These are phyloP conservation scores for Peromyscus eremicus DNA, from an alignment of 2,797 vertebrate species.

Conservation along the genomic window DNA sequence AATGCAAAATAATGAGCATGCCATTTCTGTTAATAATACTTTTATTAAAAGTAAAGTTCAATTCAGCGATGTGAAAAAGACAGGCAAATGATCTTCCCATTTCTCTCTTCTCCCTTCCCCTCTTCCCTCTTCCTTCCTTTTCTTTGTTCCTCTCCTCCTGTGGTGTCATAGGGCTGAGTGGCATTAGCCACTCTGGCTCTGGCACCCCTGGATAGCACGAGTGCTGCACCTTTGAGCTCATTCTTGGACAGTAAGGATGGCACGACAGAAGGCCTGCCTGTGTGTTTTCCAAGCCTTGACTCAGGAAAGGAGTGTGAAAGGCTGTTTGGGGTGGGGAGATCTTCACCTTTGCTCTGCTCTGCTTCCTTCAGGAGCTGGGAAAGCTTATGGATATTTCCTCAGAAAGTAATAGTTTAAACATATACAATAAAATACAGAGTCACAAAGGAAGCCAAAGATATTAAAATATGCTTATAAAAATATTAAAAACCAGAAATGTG, in stretches of 20 bases:
- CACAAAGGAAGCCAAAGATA: conserved; percentile 58
- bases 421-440: conserved; percentile 56
- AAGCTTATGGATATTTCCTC: conserved; percentile 7
- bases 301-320: neutral
- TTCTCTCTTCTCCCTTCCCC: neutral
- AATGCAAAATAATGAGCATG: conserved; percentile 70
- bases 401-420: conserved; percentile 36
- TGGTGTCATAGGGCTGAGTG: neutral
- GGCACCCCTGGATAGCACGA: neutral
- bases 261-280: neutral
- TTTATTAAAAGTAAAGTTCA: conserved; percentile 82
- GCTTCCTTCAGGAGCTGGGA: neutral
- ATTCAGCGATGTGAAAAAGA: conserved; percentile 66
- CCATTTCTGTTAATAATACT: conserved; percentile 78
- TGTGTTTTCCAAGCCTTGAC: neutral
- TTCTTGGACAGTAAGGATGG: neutral
- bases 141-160: neutral
- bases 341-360: neutral
- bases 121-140: neutral
- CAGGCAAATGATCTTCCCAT: conserved; percentile 23
- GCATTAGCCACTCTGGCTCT: neutral
- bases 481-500: conserved; percentile 56
- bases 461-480: conserved; percentile 68
- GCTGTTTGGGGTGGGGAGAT: neutral
- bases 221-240: neutral